These are phyloP conservation scores for Copidosoma floridanum DNA, from an alignment of 1,140 invertebrate genomes.

Conservation along the genomic window DNA sequence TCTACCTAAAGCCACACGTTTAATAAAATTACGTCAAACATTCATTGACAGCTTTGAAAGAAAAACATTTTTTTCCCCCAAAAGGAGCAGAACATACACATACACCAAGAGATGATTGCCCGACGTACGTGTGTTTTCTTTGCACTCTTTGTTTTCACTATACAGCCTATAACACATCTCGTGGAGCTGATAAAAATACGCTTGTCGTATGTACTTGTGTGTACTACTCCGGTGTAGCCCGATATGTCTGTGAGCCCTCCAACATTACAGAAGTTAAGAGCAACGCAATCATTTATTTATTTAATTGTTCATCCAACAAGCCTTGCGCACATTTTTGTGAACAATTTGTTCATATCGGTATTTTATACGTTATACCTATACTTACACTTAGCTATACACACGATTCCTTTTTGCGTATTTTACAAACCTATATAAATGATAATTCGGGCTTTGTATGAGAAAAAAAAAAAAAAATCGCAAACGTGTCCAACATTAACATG, in stretches of 20 bases:
- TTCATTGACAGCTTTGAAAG: no score
- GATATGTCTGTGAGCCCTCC: constrained; percentile 42
- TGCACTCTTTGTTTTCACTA: neutral
- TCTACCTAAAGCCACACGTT: no score
- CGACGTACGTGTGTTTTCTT: constrained; percentile 10
- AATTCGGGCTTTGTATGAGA: no score
- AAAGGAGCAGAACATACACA: no score
- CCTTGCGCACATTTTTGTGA: no score
- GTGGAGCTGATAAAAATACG: constrained; percentile 22
- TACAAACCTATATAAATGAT: constrained; percentile 9
- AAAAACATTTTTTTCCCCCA: neutral
- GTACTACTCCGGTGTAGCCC: constrained; percentile 29
- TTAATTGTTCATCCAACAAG: no score
- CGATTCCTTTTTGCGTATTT: constrained; percentile 10
- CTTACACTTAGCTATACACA: constrained; percentile 17
- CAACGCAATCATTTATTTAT: constrained; percentile 6
- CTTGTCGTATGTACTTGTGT: constrained; percentile 21
- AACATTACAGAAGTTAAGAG: constrained; percentile 22
- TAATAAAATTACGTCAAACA: no score
- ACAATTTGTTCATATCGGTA: no score
- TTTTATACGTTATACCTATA: neutral
- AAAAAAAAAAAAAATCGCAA: no score
- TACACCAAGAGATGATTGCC: constrained; percentile 2
- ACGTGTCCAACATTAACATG: no score
- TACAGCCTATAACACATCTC: constrained; percentile 3